A percentile compares a stretch with the other conserved stretches of the same genome.
Evolutionary conservation across 1,140 invertebrate species (phyloP).

Genomic region (Holcopasites calliopsidis): DNA sequence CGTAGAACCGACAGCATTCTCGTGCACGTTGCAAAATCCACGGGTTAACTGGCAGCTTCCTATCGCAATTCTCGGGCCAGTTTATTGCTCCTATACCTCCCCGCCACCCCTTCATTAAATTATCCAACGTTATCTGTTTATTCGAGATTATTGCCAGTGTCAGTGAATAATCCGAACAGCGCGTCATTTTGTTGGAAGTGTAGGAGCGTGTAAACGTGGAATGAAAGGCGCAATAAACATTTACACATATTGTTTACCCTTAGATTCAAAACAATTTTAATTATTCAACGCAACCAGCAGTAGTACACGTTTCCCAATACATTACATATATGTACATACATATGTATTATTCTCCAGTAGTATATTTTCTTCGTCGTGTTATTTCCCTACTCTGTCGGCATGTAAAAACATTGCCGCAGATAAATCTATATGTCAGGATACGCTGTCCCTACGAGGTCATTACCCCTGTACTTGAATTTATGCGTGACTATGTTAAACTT

Average conservation of each 20-base stretch:
- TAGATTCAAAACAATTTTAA: background rate
- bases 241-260: background rate
- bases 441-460: slow-evolving; percentile 88
- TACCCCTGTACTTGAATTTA: slow-evolving; percentile 86
- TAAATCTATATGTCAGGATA: slow-evolving; percentile 85
- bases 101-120: background rate
- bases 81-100: background rate
- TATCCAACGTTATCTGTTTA: slow-evolving; percentile 30
- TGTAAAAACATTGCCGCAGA: background rate
- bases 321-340: too few species aligned
- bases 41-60: background rate
- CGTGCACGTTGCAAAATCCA: background rate
- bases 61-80: background rate
- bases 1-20: slow-evolving; percentile 34
- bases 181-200: background rate
- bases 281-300: background rate
- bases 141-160: slow-evolving; percentile 1
- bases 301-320: background rate
- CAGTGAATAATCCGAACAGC: background rate
- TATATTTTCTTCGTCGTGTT: too few species aligned
- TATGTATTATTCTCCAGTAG: too few species aligned
- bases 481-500: slow-evolving; percentile 86
- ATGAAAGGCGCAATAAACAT: background rate
- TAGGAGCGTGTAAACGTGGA: background rate
- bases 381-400: background rate